Percentiles rank a stretch among this genome's conserved stretches.
These are phyloP conservation scores for Pachypeltis micranthus DNA, from an alignment of 1,140 invertebrate genomes.

Conservation along the genomic window DNA sequence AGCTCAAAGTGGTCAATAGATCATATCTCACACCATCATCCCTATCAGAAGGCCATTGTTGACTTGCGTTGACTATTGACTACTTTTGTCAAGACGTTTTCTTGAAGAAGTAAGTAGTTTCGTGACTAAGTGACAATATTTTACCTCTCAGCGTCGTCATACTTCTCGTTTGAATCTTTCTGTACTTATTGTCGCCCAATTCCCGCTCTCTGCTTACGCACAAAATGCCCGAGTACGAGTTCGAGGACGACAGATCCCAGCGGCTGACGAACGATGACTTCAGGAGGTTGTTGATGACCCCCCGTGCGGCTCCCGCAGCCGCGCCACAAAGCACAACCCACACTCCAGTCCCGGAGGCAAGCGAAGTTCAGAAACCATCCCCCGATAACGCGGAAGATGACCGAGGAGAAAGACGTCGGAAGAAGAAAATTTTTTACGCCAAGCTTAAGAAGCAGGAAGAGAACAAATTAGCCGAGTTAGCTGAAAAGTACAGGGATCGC, in stretches of 20 bases:
- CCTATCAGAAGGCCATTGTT: too few relatives aligned
- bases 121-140: too few relatives aligned
- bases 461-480: conserved; percentile 88
- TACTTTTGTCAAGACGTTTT: too few relatives aligned
- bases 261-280: conserved; percentile 94
- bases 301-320: conserved; percentile 52
- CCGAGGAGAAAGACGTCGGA: conserved; percentile 57
- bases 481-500: conserved; percentile 86
- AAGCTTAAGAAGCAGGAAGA: conserved; percentile 92
- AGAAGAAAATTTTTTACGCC: conserved; percentile 85
- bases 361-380: conserved; percentile 14
- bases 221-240: conserved; percentile 25
- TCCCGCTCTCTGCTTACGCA: too few relatives aligned
- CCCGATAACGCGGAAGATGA: conserved; percentile 39
- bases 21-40: too few relatives aligned
- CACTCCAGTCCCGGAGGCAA: not conserved
- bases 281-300: conserved; percentile 88
- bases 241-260: conserved; percentile 39
- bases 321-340: conserved; percentile 28
- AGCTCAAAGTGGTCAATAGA: too few relatives aligned
- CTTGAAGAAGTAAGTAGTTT: too few relatives aligned
- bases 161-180: too few relatives aligned
- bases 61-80: too few relatives aligned
- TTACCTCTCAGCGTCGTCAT: too few relatives aligned
- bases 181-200: too few relatives aligned